Evolutionary conservation across 2,113 vertebrate species (phyloP).

Genomic region (Oryzias melastigma): DNA sequence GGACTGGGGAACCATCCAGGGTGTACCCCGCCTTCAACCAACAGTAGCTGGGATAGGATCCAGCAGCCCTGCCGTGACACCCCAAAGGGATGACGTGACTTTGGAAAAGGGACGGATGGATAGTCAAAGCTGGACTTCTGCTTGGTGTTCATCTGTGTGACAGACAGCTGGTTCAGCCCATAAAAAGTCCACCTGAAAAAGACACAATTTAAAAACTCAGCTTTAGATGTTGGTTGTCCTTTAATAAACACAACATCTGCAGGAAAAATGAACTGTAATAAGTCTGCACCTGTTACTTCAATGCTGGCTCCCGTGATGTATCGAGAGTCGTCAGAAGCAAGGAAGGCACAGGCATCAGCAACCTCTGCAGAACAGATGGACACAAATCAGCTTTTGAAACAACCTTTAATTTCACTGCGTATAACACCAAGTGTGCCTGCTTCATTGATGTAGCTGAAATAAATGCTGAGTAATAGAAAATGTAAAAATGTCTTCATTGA

Average conservation of each 20-base stretch:
- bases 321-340: slow-evolving; percentile 85
- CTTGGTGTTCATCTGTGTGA: background rate
- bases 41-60: too few species aligned
- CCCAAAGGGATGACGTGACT: too few species aligned
- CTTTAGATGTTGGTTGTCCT: background rate
- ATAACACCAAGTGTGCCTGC: background rate
- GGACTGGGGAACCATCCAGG: too few species aligned
- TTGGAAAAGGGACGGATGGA: background rate
- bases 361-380: slow-evolving; percentile 74
- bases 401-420: background rate
- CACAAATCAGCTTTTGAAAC: background rate
- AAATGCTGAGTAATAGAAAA: background rate
- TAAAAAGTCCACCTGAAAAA: slow-evolving; percentile 76
- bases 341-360: slow-evolving; percentile 84
- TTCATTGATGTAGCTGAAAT: too few species aligned
- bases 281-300: slow-evolving; percentile 80
- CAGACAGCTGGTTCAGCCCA: slow-evolving; percentile 53
- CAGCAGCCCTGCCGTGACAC: too few species aligned
- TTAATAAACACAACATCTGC: background rate
- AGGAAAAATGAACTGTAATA: background rate
- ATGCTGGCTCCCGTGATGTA: slow-evolving; percentile 87
- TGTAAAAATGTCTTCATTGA: slow-evolving; percentile 36
- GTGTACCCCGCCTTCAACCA: too few species aligned
- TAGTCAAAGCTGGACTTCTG: background rate
- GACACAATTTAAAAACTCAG: background rate